Evolutionary conservation across 2,888 invertebrate species (phyloP), one percentile per base, ranked within the genome.

Genomic region (Rhorus exstirpatorius): DNA sequence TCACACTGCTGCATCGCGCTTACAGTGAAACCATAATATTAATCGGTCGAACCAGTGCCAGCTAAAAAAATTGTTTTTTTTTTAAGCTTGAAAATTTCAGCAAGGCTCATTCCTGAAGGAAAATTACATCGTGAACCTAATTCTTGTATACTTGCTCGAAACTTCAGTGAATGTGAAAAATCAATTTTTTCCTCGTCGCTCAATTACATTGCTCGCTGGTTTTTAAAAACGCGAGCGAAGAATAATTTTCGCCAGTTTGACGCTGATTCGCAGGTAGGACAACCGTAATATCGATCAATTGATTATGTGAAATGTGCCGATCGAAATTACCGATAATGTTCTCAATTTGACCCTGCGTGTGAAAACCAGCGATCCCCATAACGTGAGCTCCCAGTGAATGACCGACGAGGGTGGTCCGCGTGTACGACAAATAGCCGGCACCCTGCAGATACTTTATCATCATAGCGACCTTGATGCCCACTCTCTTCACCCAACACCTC

Each of bases 371-470:
- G 21, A 83, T 67, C 65, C 87, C 87, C 70, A 85, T 78, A n/a
- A 87, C 74, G 21, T 86, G 87, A 6, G 86, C 86, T 17, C 87
- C 87, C 6, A 87, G 76, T 6, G 87, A 87, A 82, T 87, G 86
- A 12, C 86, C 87, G 10, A 85, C 81, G 0, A 87, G 83, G 6
- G 80, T 74, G 6, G 83, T 75, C 21, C 68, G 14, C 8, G 60
- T 58, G 8, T 63, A 17, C 58, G 81, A 55, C 21, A 78, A 44
- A n/a, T 55, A 51, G n/a, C 84, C 85, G 14, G 58, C 49, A 7
- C 14, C 71, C 35, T 31, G 49, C 58, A 87, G 82, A 75, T 72
- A 71, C 12, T 83, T 58, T 8, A 84, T 78, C 81, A 83, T 51
- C 14, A 38, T 21, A 1, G 75, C 85, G 21, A 87, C 44, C 44